Evolutionary conservation across 2,888 invertebrate species (phyloP), one percentile per base, ranked within the genome.

Genomic region (Carcina quercana): DNA sequence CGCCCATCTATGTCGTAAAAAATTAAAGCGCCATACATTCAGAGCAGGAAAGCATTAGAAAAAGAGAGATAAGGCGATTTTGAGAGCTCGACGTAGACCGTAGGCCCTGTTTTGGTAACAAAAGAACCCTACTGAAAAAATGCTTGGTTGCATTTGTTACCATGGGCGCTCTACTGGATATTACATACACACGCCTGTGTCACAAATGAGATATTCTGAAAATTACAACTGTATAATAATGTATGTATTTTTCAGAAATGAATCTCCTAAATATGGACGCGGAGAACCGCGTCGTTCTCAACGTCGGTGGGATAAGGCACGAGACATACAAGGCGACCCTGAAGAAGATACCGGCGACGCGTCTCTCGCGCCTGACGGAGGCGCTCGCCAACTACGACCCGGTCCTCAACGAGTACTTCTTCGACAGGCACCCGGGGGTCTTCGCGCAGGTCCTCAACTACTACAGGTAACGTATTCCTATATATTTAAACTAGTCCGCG

Each of bases 311-410:
- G 30, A 97, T 98, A 60, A 89, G 99, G 36, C 97, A 98, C 83
- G 98, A 96, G 84, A 96, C 96, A 37, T 96, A 96, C 85, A 96
- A 95, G 83, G 95, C 95, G 43, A 98, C 97, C 43, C 84, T 97
- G 61, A 97, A 97, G 86, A 98, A 98, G 87, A 98, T 97, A 66
- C 97, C 97, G 20, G 97, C 97, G 59, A 98, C 97, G 32, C 86
- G 97, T 43, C 87, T 98, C 48, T 97, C 97, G 30, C 86, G 97
- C 44, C 88, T 97, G 47, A 97, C 96, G 40, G 98, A 99, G 83
- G 97, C 97, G 26, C 88, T 98, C 59, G 98, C 97, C 68, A 99
- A 98, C 86, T 99, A 99, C 86, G 99, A 99, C 86, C 97, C 98
- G 29, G 95, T 98, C 61, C 90, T 98, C 60, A 98, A 99, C 83